A percentile compares a stretch with the other conserved stretches of the same genome.
Conservation (phyloP, 1,140 invertebrate genomes). For the Meteorus sp. region DNA sequence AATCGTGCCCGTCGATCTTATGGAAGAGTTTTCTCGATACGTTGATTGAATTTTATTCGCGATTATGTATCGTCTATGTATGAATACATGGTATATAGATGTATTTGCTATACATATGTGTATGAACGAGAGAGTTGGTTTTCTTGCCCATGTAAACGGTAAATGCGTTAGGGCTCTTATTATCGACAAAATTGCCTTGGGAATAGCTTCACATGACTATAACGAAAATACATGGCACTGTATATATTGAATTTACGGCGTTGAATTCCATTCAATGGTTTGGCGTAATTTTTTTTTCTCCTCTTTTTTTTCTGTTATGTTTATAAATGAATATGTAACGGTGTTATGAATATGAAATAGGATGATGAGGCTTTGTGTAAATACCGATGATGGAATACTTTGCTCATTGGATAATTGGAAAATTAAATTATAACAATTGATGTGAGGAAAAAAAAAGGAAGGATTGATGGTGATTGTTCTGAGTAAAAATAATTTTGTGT, state of each 20-base stretch:
- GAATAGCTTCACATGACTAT: conserved; percentile 30
- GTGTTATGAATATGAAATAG: neutral
- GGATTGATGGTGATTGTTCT: no score
- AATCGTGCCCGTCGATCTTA: no score
- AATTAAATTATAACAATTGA: no score
- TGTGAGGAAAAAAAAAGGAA: no score
- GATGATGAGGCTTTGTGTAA: no score
- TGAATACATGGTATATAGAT: no score
- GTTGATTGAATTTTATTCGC: conserved; percentile 30
- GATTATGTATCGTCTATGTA: conserved; percentile 33
- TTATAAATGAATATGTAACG: neutral
- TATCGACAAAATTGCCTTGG: conserved; percentile 34
- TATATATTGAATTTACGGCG: conserved; percentile 26
- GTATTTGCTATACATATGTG: conserved; percentile 16
- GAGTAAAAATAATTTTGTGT: no score
- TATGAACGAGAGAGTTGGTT: conserved; percentile 10
- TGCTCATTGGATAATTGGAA: no score
- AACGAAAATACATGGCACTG: conserved; percentile 23
- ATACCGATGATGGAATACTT: no score
- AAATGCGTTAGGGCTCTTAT: conserved; percentile 34
- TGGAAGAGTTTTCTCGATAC: conserved; percentile 19
- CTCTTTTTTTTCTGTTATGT: neutral
- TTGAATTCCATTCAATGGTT: conserved; percentile 26
- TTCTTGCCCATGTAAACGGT: conserved; percentile 28
- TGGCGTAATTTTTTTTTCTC: neutral